Evolutionary conservation across 2,113 vertebrate species (phyloP), one percentile per base, ranked within the genome.

Genomic region (Myocastor coypus): DNA sequence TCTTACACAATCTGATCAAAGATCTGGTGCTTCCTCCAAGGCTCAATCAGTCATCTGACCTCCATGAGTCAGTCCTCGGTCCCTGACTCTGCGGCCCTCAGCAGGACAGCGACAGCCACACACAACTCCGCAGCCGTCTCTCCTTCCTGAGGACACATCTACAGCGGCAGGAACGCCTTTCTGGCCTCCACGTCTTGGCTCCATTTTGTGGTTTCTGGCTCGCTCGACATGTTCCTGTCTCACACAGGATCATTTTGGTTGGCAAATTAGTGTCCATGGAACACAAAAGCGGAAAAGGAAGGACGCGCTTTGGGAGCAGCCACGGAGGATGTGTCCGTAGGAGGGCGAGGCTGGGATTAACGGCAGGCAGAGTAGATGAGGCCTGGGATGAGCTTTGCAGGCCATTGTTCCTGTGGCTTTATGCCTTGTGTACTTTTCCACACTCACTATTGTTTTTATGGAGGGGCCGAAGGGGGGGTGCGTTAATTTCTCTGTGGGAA

Each of bases 371-470:
- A 73, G 46, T 82, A 69, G 68, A 75, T n/a, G 42, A 84, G 95
- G 78, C 16, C 82, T 57, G n/a, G 91, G 90, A 92, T 78, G 95
- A 91, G 95, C 9, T 87, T 87, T 75, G 50, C 92, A 80, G 86
- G 83, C 83, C 91, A 66, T 68, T 92, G 94, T 87, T 83, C 87
- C 26, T 89, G 68, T 57, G 92, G 92, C 86, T 92, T 82, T 52
- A 75, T 50, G 61, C 85, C 59, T 30, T 91, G 69, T 63, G 61
- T 93, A 66, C 89, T 97, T 97, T 96, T 95, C 94, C 92, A 95
- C 89, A 52, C 96, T 89, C 94, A 82, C 63, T 66, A 61, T 82
- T 97, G 63, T 96, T 91, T 89, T 91, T 78, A 68, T 12, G 0
- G 20, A 34, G 30, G 63, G 19, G 28, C 46, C 22, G 92, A 59